Evolutionary conservation across 2,113 vertebrate genomes (phyloP).

Genomic region (Pachypanchax playfairii): DNA sequence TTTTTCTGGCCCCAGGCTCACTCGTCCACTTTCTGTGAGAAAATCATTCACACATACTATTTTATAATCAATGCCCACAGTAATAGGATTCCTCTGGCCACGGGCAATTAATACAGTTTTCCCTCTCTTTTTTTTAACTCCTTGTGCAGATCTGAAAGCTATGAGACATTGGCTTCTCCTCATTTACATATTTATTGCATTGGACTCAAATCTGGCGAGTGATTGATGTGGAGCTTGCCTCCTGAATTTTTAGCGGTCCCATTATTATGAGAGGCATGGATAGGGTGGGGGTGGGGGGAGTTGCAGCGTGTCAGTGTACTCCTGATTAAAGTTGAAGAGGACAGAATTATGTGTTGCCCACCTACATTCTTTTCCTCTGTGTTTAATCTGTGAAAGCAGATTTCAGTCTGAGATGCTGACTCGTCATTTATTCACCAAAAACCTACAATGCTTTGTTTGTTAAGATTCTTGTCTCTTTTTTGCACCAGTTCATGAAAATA

Average conservation of each 20-base stretch:
- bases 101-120: constrained; percentile 98
- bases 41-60: constrained; percentile 92
- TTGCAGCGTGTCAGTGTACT: constrained; percentile 88
- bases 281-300: constrained; percentile 29
- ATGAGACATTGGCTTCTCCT: constrained; percentile 96
- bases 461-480: too few species aligned
- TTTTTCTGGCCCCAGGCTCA: constrained; percentile 59
- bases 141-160: constrained; percentile 93
- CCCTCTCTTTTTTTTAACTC: constrained; percentile 24
- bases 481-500: too few species aligned
- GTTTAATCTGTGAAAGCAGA: constrained; percentile 50
- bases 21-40: constrained; percentile 78
- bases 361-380: constrained; percentile 58
- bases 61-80: constrained; percentile 99
- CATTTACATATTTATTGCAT: constrained; percentile 99
- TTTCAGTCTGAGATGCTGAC: constrained; percentile 47
- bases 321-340: constrained; percentile 99
- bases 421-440: constrained; percentile 48
- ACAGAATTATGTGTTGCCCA: constrained; percentile 85
- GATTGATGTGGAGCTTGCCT: constrained; percentile 99
- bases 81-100: constrained; percentile 99
- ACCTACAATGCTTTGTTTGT: constrained; percentile 18
- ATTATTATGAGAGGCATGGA: constrained; percentile 90
- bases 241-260: constrained; percentile 98
- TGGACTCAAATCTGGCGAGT: constrained; percentile 96